Evolutionary conservation across 2,797 vertebrate species (phyloP), one percentile per base, ranked within the genome.

Genomic region (Rousettus madagascariensis): DNA sequence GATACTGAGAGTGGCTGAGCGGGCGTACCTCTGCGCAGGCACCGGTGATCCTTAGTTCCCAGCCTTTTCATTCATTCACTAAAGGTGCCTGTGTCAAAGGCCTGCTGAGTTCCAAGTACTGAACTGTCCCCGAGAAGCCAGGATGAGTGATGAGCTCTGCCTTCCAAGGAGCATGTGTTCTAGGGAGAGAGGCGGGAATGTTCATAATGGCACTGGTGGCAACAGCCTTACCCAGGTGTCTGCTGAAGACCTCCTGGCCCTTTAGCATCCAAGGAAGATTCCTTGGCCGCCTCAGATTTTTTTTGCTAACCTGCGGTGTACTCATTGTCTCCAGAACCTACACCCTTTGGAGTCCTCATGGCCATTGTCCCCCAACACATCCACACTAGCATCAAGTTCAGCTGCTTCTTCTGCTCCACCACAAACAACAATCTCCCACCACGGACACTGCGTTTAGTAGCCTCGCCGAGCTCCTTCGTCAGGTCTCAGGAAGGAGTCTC

Each of bases 391-490:
- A 15, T 38, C 59, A 68, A 53, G 9, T n/a, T 24, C 57, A 53
- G 24, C 55, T 13, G 55, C 68, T 94, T 80, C 36, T 61, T 49
- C 91, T 43, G 19, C 26, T 75, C 53, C 6, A 12, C 15, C 51
- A 59, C 63, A 79, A 43, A 30, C 30, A 33, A 5, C 30, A 8
- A 15, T 15, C 53, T 66, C 30, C 55, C 22, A n/a, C 43, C 68
- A 15, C n/a, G 4, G 0, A 1, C 4, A 1, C 15, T 15, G 28
- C 36, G 46, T 24, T 49, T 33, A 30, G 28, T 17, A 30, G 20
- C 59, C 24, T 65, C 30, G 0, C 41, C 36, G 16, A 28, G n/a
- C 24, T 30, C 15, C 82, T 38, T 9, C 26, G 38, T n/a, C n/a
- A 12, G 15, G 59, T 28, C 33, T 49, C 15, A 19, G 79, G 49